These are phyloP conservation scores for Hassar affinis DNA, from an alignment of 2,113 vertebrate species.

Conservation along the genomic window DNA sequence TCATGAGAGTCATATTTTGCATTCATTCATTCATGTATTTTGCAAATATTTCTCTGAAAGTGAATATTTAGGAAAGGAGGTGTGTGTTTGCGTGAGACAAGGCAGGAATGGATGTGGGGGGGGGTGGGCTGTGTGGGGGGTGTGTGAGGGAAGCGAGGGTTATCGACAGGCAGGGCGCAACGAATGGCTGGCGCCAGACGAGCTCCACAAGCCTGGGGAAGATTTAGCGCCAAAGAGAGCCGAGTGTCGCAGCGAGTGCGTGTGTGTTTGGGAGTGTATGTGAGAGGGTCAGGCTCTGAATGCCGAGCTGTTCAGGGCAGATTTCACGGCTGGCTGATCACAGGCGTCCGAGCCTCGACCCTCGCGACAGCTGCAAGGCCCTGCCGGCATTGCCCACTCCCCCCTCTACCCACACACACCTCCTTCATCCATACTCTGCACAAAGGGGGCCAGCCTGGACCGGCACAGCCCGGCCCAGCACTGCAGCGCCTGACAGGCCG, in stretches of 20 bases:
- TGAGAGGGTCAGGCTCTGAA: constrained; percentile 77
- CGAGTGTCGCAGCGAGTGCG: constrained; percentile 49
- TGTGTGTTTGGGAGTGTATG: constrained; percentile 68
- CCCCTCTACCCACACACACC: constrained; percentile 34
- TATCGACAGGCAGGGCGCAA: constrained; percentile 61
- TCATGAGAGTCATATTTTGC: not conserved
- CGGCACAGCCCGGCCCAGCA: constrained; percentile 60
- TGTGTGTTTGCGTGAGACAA: constrained; percentile 8
- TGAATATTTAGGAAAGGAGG: not conserved
- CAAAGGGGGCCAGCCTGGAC: constrained; percentile 63
- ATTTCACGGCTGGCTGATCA: constrained; percentile 74
- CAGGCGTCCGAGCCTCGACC: constrained; percentile 77
- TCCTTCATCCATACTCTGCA: constrained; percentile 58
- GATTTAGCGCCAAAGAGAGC: constrained; percentile 75
- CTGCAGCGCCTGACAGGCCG: constrained; percentile 79
- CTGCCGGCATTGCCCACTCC: constrained; percentile 63
- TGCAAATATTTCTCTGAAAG: not conserved
- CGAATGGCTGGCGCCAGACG: constrained; percentile 77
- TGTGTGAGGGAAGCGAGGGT: constrained; percentile 45
- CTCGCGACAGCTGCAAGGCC: constrained; percentile 83
- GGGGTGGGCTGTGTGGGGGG: constrained; percentile 18
- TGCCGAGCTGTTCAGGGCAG: constrained; percentile 69
- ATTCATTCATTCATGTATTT: not conserved
- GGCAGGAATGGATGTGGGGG: constrained; percentile 3
- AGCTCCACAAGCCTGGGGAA: constrained; percentile 75